phyloP scores from a whole-genome alignment of 2,888 invertebrate species.

The Dione juno region DNA sequence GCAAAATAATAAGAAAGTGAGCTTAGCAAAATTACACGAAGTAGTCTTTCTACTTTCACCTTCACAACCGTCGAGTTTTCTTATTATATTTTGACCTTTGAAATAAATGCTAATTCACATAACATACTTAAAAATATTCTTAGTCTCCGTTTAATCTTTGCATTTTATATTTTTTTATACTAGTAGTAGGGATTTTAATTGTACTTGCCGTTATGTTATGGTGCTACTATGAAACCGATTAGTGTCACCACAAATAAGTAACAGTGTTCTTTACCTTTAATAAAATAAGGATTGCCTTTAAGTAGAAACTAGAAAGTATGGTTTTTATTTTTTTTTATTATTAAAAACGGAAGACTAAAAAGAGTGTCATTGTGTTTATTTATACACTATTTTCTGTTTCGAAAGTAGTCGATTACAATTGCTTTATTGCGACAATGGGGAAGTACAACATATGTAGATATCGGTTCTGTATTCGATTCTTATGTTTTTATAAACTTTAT shows the following conservation, averaged over 20 bases:
- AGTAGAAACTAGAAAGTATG: conserved; percentile 6
- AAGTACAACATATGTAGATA: background rate
- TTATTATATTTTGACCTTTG: conserved; percentile 26
- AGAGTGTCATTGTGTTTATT: background rate
- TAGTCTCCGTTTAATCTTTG: background rate
- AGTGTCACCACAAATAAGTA: background rate
- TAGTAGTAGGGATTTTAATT: background rate
- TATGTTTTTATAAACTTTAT: too few relatives aligned
- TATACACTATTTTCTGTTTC: background rate
- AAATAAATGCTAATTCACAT: conserved; percentile 12
- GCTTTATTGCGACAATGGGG: background rate
- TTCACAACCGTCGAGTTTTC: conserved; percentile 18
- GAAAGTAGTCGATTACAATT: background rate
- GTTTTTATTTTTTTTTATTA: background rate
- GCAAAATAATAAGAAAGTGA: conserved; percentile 23
- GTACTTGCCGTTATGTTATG: background rate
- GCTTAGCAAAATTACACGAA: conserved; percentile 26
- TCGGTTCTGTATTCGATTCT: too few relatives aligned
- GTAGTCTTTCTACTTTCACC: conserved; percentile 34
- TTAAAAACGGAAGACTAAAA: background rate
- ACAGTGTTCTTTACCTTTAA: background rate
- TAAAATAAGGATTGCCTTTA: background rate
- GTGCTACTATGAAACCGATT: too few relatives aligned
- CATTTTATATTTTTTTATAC: too few relatives aligned
- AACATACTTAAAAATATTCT: background rate